Base-by-base conservation (phyloP, 2,113 vertebrate species). In the Athene cunicularia region DNA sequence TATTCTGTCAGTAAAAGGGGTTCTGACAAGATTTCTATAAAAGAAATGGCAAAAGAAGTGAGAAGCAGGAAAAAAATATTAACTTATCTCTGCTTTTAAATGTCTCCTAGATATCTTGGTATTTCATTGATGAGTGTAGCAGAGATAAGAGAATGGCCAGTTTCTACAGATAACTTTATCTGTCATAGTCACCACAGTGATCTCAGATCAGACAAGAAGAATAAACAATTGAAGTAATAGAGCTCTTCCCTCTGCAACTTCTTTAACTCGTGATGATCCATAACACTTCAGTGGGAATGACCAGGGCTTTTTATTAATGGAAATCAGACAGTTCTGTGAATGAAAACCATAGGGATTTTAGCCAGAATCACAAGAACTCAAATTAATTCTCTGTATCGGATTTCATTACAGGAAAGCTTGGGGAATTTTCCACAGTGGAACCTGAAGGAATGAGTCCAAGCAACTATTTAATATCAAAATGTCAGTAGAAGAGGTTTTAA, bases 21-120 rank as follows among this genome's bases (percentile, higher is more conserved):
- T 92, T 92, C 47, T 4, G 11, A 55, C 8, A 37, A 60, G 37
- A 47, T 80, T 93, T 77, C 59, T 93, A 7, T 52, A 52, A 79
- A 95, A 87, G 10, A 96, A 95, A 75, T 84, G 39, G 60, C 35
- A 88, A 82, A 95, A 92, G 50, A 81, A 91, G 35, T 45, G 68
- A 87, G 53, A 90, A 73, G 52, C 23, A 86, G 33, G 33, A 91
- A 74, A 77, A 90, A 83, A 24, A 24, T 16, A 66, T n/a, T 47
- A 64, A 97, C 53, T 97, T 96, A 88, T 92, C 88, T 91, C 66
- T 93, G 10, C 64, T 95, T 95, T 70, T 55, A 97, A 95, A 93
- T 85, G 76, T 85, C 89, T 93, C 30, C 70, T 75, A 90, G 77
- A 89, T 95, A 88, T 87, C 77, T 91, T 89, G 70, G 81, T 95